Percentiles rank a stretch among this genome's conserved stretches.
Evolutionary conservation across 2,888 invertebrate species (phyloP).

Genomic region (Dynastes maya): DNA sequence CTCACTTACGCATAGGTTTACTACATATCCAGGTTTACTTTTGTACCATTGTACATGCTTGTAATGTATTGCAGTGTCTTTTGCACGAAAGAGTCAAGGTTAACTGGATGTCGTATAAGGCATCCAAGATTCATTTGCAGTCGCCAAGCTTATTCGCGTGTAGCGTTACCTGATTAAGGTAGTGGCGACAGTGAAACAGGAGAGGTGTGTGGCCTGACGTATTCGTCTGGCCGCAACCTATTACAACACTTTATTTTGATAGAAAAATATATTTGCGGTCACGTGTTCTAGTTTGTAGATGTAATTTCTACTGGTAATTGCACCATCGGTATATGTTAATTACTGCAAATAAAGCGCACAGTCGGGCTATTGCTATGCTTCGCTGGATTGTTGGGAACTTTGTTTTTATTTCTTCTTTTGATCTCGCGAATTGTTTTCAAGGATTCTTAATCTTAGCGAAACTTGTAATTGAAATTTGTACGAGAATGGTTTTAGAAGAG

Average conservation of each 20-base stretch:
- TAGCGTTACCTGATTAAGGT: not conserved
- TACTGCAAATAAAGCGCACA: not conserved
- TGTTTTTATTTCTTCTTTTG: too few species aligned
- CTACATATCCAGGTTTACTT: not conserved
- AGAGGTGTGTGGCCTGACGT: conserved; percentile 30
- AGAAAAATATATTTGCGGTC: conserved; percentile 5
- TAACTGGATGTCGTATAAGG: conserved; percentile 1
- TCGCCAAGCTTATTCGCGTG: not conserved
- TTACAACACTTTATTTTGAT: not conserved
- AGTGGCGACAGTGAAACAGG: conserved; percentile 24
- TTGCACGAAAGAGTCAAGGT: conserved; percentile 9
- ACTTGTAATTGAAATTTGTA: too few species aligned
- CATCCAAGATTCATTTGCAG: conserved; percentile 21
- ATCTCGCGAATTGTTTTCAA: too few species aligned
- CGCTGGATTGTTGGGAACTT: too few species aligned
- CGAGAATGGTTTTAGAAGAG: too few species aligned
- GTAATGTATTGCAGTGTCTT: not conserved
- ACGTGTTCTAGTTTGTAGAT: not conserved
- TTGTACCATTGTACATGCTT: not conserved
- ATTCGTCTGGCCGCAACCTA: not conserved
- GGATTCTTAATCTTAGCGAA: too few species aligned
- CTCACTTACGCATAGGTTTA: not conserved
- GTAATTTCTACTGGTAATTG: conserved; percentile 5
- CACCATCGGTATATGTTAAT: not conserved
- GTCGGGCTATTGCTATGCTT: too few species aligned